phyloP scores from a whole-genome alignment of 2,888 invertebrate species.

The Notocelia uddmanniana region DNA sequence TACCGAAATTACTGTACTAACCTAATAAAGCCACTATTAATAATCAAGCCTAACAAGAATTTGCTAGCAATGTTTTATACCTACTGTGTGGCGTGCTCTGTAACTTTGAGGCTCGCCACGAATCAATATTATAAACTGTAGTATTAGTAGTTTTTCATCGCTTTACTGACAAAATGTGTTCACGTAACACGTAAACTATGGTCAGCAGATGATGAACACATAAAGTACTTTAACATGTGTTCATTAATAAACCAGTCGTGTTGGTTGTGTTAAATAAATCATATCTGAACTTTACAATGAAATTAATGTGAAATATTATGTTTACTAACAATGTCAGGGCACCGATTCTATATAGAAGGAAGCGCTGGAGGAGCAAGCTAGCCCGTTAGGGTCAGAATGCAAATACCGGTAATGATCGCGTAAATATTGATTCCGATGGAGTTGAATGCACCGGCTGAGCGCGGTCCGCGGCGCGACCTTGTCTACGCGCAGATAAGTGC shows the following conservation, averaged over 20 bases:
- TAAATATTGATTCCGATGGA: constrained; percentile 60
- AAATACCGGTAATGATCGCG: constrained; percentile 41
- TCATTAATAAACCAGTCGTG: too few species aligned
- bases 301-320: background rate
- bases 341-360: background rate
- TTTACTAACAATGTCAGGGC: background rate
- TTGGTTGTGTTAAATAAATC: background rate
- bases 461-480: constrained; percentile 67
- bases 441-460: constrained; percentile 79
- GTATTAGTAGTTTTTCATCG: background rate
- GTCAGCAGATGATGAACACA: too few species aligned
- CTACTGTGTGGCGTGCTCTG: background rate
- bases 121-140: background rate
- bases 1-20: constrained; percentile 18
- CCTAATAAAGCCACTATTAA: background rate
- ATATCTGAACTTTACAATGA: background rate
- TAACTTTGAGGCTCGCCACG: background rate
- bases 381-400: constrained; percentile 6
- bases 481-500: constrained; percentile 64
- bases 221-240: background rate
- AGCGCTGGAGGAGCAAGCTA: constrained; percentile 4
- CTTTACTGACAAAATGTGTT: background rate
- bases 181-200: background rate
- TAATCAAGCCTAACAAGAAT: background rate
- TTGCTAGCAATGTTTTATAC: constrained; percentile 4